phyloP scores from a whole-genome alignment of 1,140 invertebrate species.

The Drosophila dunni region DNA sequence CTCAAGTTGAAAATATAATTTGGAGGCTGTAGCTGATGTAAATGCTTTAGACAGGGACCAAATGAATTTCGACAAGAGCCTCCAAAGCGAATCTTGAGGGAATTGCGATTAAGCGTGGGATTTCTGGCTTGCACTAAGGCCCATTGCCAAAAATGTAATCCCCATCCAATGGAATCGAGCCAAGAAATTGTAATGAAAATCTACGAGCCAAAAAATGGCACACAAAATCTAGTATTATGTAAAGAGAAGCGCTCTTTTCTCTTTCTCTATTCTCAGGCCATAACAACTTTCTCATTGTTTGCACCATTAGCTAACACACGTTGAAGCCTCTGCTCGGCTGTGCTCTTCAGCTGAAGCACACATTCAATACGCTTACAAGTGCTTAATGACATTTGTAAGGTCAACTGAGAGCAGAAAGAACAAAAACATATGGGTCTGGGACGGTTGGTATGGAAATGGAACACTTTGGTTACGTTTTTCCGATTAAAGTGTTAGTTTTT shows the following conservation, averaged over 20 bases:
- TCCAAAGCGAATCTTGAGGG: background rate
- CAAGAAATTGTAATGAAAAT: constrained; percentile 55
- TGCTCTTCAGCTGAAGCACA: constrained; percentile 2
- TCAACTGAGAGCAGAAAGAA: constrained; percentile 24
- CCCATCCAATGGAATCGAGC: constrained; percentile 23
- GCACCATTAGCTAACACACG: constrained; percentile 52
- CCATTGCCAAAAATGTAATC: constrained; percentile 3
- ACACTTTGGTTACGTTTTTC: no score
- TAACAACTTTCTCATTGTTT: constrained; percentile 35
- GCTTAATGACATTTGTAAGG: constrained; percentile 31
- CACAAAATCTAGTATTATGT: constrained; percentile 48
- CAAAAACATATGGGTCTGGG: constrained; percentile 6
- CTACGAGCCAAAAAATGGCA: constrained; percentile 42
- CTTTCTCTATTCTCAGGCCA: constrained; percentile 1
- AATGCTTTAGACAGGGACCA: constrained; percentile 12
- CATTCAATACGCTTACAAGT: constrained; percentile 20
- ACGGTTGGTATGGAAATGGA: background rate
- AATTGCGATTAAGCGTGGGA: constrained; percentile 10
- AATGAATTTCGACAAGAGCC: constrained; percentile 31
- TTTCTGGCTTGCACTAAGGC: constrained; percentile 11
- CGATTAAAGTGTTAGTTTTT: no score
- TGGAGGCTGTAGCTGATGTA: constrained; percentile 4
- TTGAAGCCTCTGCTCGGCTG: constrained; percentile 18
- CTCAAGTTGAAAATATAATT: constrained; percentile 39
- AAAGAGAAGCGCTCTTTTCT: background rate